These are phyloP conservation scores for Onthophagus taurus DNA, from an alignment of 1,140 invertebrate species.

Conservation along the genomic window DNA sequence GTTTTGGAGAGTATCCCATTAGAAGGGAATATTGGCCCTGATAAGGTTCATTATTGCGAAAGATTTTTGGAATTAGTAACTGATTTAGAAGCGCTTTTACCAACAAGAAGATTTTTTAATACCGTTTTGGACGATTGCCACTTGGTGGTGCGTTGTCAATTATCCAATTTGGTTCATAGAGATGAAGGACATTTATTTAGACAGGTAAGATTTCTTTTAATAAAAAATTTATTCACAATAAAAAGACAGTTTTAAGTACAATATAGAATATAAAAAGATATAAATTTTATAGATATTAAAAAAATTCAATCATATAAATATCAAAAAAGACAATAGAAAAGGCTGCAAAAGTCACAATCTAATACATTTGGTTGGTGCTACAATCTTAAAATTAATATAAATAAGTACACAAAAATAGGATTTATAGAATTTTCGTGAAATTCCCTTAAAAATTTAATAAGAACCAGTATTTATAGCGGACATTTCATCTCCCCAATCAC, in stretches of 20 bases:
- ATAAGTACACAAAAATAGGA: no score
- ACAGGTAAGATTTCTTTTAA: conserved; percentile 59
- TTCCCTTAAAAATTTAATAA: no score
- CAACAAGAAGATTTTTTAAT: conserved; percentile 94
- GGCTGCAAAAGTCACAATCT: no score
- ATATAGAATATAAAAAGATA: no score
- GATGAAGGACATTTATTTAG: conserved; percentile 85
- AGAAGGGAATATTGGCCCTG: conserved; percentile 47
- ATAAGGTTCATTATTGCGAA: conserved; percentile 80
- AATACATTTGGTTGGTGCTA: no score
- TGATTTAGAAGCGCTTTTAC: conserved; percentile 89
- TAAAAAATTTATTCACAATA: no score
- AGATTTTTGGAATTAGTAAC: conserved; percentile 93
- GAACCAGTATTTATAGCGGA: conserved; percentile 68
- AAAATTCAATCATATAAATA: no score
- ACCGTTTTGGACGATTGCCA: conserved; percentile 92
- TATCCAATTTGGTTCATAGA: conserved; percentile 65
- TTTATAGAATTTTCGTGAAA: no score
- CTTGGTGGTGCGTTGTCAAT: conserved; percentile 79
- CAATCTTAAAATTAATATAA: no score
- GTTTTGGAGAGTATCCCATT: conserved; percentile 68
- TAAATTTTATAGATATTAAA: no score
- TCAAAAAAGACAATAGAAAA: no score
- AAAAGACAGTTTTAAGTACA: no score
- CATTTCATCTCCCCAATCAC: conserved; percentile 80